Evolutionary conservation across 2,797 vertebrate genomes (phyloP), one percentile per base, ranked within the genome.

Genomic region (Chrosomus eos): DNA sequence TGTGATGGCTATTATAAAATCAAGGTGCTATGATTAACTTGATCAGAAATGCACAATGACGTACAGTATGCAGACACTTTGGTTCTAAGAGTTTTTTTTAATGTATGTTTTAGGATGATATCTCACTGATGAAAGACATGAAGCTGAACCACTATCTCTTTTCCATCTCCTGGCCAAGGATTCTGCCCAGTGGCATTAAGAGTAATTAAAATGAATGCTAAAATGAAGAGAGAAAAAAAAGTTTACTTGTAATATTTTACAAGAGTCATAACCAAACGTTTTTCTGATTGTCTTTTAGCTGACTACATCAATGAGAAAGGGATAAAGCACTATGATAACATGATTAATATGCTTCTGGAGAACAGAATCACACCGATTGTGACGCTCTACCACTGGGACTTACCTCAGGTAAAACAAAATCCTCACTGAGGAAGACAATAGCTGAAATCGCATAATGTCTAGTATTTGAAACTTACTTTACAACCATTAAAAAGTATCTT

Each of bases 151-250:
- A 98, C 90, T 97, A 98, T 84, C 94, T 95, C 3, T 94, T 98
- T 89, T 99, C 97, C 58, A 95, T 98, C 88, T 98, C 97, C 43
- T 99, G 97, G 97, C 96, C 97, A 28, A 93, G 96, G 88, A 95
- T 98, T 85, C 92, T 98, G 89, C 97, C 97, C 53, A 97, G 92
- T 0, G 97, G 97, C 40, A 82, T 97, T 68, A 96, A 91, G 94
- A 88, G 94, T 95, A 87, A 88, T 60, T 48, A 7, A 19, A 23
- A 48, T 62, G 7, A 71, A 45, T 21, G 19, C 9, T 23, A 40
- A 31, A 33, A n/a, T 62, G 6, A 55, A 43, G 28, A 18, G n/a
- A n/a, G n/a, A 6, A 19, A 2, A 33, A 33, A 53, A n/a, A 33
- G 45, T 23, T n/a, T 78, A 7, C 11, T 7, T 80, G 26, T 11